Evolutionary conservation across 2,797 vertebrate genomes (phyloP), one percentile per base, ranked within the genome.

Genomic region (Sebastes minor): DNA sequence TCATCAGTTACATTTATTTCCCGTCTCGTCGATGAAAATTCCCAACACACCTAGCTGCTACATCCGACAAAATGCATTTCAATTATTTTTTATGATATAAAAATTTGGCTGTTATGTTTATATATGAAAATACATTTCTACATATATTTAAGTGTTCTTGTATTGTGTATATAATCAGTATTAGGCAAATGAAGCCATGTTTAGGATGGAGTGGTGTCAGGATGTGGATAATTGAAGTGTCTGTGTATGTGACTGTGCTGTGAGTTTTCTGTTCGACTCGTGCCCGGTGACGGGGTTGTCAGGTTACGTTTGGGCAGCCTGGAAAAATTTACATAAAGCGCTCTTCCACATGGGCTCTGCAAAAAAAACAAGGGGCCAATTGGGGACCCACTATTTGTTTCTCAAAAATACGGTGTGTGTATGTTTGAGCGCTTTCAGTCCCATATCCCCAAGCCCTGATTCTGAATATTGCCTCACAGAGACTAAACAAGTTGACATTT

Each of bases 121-220:
- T 90, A 84, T 95, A 91, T 94, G 92, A 94, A 93, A 86, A 84
- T 92, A 90, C 93, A 93, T 94, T 93, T 95, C 87, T 92, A 89
- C 86, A 84, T 94, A 88, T 95, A 93, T 95, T 81, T 88, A 95
- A 96, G 95, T 96, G 93, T 96, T 96, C 94, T 93, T 90, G 91
- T 94, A 89, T 96, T 95, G 91, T 96, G 94, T 95, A 95, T 93
- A 95, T 94, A 96, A 93, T 92, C 96, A 96, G 96, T 97, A 96
- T 97, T 97, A 96, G 93, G 94, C 93, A 74, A 81, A 78, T 56
- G 25, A 90, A 90, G 92, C 94, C 92, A 86, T 92, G 80, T 90
- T 67, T 78, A 74, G 80, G 80, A 73, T 75, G 74, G 60, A 80
- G 74, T 67, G 62, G 80, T 14, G 64, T 81, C 72, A 80, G 75